A percentile compares a stretch with the other conserved stretches of the same genome.
Conservation (phyloP, 2,113 vertebrate genomes). For the Lepisosteus oculatus region DNA sequence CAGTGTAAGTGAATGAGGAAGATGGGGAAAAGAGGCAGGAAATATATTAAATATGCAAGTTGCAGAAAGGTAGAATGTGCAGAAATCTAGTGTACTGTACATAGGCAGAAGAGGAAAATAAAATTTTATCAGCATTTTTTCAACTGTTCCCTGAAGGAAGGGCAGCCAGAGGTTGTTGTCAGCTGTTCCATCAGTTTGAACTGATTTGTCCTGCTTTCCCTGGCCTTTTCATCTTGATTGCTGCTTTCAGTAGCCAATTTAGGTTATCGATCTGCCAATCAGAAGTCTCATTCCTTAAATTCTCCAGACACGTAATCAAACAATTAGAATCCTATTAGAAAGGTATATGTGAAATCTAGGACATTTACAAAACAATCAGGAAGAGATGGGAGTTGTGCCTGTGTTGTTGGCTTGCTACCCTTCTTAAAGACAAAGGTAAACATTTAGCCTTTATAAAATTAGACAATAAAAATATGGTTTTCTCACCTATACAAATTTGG, state of each 20-base stretch:
- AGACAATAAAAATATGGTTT: too few species aligned
- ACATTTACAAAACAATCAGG: background rate
- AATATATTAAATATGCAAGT: too few species aligned
- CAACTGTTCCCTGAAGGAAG: background rate
- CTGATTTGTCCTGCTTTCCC: background rate
- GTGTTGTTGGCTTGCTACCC: too few species aligned
- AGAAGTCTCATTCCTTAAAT: background rate
- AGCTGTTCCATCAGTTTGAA: background rate
- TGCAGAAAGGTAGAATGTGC: too few species aligned
- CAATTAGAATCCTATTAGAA: conserved; percentile 7
- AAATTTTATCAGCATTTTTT: too few species aligned
- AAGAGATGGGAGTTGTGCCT: background rate
- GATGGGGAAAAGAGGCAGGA: too few species aligned
- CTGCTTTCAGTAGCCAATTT: conserved; percentile 8
- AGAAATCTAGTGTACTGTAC: too few species aligned
- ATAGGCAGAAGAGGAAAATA: too few species aligned
- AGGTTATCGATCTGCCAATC: conserved; percentile 17
- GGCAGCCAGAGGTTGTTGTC: background rate
- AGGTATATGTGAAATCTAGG: background rate
- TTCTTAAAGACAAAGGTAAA: too few species aligned
- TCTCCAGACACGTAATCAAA: conserved; percentile 10
- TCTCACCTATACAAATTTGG: too few species aligned
- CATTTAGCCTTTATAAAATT: too few species aligned
- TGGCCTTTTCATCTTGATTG: conserved; percentile 1
- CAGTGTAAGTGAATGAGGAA: too few species aligned